Evolutionary conservation across 2,888 invertebrate species (phyloP).

Genomic region (Eristalinus sepulchralis): DNA sequence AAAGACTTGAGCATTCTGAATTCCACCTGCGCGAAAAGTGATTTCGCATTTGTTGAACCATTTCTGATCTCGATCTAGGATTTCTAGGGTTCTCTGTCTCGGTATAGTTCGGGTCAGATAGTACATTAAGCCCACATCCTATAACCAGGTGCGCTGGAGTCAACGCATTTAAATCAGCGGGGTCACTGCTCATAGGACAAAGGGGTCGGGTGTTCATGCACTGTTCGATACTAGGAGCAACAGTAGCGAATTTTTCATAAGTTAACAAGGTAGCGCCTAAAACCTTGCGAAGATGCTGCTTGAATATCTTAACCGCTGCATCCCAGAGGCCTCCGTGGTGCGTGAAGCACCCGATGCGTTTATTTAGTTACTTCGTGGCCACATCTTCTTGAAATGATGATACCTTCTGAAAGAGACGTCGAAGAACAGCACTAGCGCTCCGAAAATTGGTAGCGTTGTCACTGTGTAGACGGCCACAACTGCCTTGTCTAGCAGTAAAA

Average conservation of each 20-base stretch:
- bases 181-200: constrained; percentile 5
- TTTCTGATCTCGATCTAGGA: neutral
- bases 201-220: constrained; percentile 23
- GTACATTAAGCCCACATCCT: neutral
- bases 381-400: constrained; percentile 2
- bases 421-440: neutral
- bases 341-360: neutral
- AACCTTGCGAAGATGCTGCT: constrained; percentile 16
- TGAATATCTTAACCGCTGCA: constrained; percentile 6
- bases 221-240: neutral
- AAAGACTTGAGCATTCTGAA: neutral
- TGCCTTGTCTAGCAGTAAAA: neutral
- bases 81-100: neutral
- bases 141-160: neutral
- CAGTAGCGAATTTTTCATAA: neutral
- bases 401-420: neutral
- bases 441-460: neutral
- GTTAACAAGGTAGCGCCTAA: neutral
- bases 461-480: neutral
- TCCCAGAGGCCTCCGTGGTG: constrained; percentile 15
- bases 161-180: constrained; percentile 4
- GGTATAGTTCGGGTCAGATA: neutral
- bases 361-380: neutral
- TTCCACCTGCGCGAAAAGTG: neutral
- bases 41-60: neutral